A percentile compares a stretch with the other conserved stretches of the same genome.
These are phyloP conservation scores for Lasiurus borealis DNA, from an alignment of 2,113 vertebrate genomes.

Conservation along the genomic window DNA sequence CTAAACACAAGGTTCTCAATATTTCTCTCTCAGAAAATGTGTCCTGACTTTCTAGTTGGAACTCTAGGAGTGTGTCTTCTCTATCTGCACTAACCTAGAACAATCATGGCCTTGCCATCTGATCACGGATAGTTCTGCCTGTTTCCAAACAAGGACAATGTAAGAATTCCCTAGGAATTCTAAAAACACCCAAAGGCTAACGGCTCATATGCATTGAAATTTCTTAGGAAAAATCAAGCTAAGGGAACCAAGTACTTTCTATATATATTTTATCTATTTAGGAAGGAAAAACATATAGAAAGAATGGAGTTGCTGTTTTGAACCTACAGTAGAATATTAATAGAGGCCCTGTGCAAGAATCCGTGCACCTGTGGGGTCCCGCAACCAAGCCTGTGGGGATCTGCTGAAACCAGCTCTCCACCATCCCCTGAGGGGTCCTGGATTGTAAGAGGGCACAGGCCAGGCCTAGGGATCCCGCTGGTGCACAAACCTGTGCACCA, in stretches of 20 bases:
- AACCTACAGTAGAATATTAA: background rate
- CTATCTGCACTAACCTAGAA: background rate
- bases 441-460: no score
- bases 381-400: no score
- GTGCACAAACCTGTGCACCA: no score
- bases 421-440: no score
- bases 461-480: no score
- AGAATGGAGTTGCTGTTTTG: background rate
- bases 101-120: background rate
- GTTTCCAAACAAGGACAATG: background rate
- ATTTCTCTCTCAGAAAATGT: background rate
- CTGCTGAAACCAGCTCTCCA: no score
- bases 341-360: no score
- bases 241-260: background rate
- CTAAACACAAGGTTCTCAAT: background rate
- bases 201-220: background rate
- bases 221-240: conserved; percentile 7
- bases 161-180: background rate
- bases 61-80: background rate
- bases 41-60: background rate
- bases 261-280: background rate
- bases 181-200: conserved; percentile 5
- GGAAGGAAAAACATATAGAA: background rate
- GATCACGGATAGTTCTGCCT: background rate
- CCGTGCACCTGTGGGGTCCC: no score